Conservation (phyloP, 2,797 vertebrate species). For the Numenius phaeopus region DNA sequence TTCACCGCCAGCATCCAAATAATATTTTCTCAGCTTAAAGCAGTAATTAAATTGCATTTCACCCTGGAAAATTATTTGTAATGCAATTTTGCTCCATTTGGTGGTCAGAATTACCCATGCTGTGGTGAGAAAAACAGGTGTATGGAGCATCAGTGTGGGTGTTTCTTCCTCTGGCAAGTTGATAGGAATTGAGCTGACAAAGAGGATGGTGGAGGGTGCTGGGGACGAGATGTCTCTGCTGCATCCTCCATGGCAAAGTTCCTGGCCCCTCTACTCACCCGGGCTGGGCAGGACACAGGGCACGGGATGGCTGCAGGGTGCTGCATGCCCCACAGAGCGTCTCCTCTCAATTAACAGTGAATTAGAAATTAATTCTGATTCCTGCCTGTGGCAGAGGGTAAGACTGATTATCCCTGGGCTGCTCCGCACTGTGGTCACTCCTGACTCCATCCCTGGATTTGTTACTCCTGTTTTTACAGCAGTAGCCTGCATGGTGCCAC, state of each 20-base stretch:
- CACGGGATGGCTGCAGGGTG: background rate
- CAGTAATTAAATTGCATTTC: background rate
- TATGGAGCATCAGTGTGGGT: rapidly evolving
- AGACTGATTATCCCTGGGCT: background rate
- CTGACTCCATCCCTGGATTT: background rate
- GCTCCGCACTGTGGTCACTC: rapidly evolving
- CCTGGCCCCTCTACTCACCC: rapidly evolving
- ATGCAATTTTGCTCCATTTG: background rate
- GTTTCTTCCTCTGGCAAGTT: background rate
- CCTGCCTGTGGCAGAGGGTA: background rate
- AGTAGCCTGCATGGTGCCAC: background rate
- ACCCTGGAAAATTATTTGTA: background rate
- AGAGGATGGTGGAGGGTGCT: rapidly evolving
- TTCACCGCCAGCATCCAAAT: background rate
- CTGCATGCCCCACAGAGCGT: rapidly evolving
- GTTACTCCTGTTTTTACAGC: background rate
- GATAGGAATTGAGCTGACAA: background rate
- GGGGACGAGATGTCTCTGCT: background rate
- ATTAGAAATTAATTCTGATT: background rate
- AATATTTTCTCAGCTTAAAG: background rate
- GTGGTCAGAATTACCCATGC: background rate
- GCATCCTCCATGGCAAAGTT: background rate
- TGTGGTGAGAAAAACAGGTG: rapidly evolving
- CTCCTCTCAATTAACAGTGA: background rate
- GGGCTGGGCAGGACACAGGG: background rate